These are phyloP conservation scores for Brienomyrus brachyistius DNA, from an alignment of 2,113 vertebrate genomes.

Conservation along the genomic window DNA sequence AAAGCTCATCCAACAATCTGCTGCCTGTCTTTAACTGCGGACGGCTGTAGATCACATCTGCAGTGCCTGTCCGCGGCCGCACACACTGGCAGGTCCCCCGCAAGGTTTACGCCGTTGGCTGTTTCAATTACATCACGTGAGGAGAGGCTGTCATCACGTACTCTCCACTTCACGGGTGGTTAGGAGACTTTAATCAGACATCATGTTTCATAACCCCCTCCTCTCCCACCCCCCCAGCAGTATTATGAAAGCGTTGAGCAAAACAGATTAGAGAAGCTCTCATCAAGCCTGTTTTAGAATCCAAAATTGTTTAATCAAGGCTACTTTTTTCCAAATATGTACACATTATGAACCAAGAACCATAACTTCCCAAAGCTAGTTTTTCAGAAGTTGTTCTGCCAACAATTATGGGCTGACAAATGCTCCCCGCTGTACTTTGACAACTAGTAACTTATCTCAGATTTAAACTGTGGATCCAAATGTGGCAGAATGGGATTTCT, in stretches of 20 bases:
- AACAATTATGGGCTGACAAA: neutral
- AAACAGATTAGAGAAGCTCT: neutral
- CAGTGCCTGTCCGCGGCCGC: constrained; percentile 21
- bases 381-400: neutral
- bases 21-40: constrained; percentile 39
- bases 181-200: neutral
- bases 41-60: constrained; percentile 41
- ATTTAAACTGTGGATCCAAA: neutral
- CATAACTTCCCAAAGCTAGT: neutral
- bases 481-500: neutral
- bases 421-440: neutral
- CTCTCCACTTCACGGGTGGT: neutral
- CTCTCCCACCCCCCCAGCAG: neutral
- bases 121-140: neutral
- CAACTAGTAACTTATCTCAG: neutral
- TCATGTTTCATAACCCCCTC: neutral
- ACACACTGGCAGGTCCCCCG: neutral
- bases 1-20: constrained; percentile 34
- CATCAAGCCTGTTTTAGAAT: neutral
- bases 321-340: neutral
- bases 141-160: neutral
- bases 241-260: neutral
- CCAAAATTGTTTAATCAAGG: neutral
- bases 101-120: neutral
- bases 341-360: neutral